Conservation (phyloP, 1,140 invertebrate species). For the Thaumetopoea pityocampa region DNA sequence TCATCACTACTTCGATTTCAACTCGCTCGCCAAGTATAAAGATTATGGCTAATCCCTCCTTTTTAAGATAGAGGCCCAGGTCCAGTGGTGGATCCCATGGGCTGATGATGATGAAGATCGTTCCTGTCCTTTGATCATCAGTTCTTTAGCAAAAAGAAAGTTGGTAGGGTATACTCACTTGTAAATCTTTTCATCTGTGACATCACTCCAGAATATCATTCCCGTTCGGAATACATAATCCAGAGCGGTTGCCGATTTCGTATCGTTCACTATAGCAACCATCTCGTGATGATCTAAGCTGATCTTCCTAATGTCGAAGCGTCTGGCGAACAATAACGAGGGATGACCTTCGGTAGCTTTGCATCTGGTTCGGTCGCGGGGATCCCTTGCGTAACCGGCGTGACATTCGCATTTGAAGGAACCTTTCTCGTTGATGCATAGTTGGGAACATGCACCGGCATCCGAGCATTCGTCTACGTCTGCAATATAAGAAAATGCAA, state of each 20-base stretch:
- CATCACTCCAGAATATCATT: slow-evolving; percentile 97
- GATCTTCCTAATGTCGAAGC: slow-evolving; percentile 92
- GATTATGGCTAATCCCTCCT: too few relatives aligned
- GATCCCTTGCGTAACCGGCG: slow-evolving; percentile 90
- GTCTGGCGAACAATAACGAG: slow-evolving; percentile 88
- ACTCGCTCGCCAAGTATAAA: too few relatives aligned
- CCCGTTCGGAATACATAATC: slow-evolving; percentile 94
- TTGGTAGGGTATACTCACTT: slow-evolving; percentile 84
- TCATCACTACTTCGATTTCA: too few relatives aligned
- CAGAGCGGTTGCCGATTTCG: slow-evolving; percentile 89
- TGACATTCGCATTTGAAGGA: slow-evolving; percentile 95
- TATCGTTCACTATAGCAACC: slow-evolving; percentile 91
- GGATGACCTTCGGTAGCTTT: slow-evolving; percentile 92
- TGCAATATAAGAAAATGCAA: slow-evolving; percentile 70
- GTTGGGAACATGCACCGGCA: slow-evolving; percentile 93
- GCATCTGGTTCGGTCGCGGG: slow-evolving; percentile 87
- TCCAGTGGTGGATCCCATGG: too few relatives aligned
- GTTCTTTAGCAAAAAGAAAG: too few relatives aligned
- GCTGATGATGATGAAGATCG: too few relatives aligned
- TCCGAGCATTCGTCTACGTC: slow-evolving; percentile 96
- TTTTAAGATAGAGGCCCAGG: too few relatives aligned
- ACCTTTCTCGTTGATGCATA: slow-evolving; percentile 93
- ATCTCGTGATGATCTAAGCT: slow-evolving; percentile 93
- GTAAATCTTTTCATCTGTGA: slow-evolving; percentile 91
- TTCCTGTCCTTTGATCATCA: too few relatives aligned